A percentile compares a stretch with the other conserved stretches of the same genome.
These are phyloP conservation scores for Branchinecta lindahli DNA, from an alignment of 1,140 invertebrate genomes.

Conservation along the genomic window DNA sequence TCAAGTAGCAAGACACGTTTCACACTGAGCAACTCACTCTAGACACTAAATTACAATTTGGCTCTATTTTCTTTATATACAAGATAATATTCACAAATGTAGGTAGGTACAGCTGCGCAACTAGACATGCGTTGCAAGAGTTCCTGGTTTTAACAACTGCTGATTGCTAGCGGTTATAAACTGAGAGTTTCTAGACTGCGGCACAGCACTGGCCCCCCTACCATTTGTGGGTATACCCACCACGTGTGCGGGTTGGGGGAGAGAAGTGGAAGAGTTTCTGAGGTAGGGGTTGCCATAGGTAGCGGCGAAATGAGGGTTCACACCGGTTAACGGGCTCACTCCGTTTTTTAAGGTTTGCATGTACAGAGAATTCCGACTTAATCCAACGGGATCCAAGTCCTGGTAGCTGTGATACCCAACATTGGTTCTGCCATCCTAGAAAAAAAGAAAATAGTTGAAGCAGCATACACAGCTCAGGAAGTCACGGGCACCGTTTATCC, in stretches of 20 bases:
- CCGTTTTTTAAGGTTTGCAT: conserved; percentile 33
- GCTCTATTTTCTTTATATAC: too few species aligned
- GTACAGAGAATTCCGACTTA: conserved; percentile 38
- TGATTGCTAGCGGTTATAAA: conserved; percentile 34
- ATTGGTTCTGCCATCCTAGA: conserved; percentile 58
- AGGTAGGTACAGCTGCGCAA: too few species aligned
- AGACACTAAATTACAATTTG: too few species aligned
- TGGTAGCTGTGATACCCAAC: conserved; percentile 24
- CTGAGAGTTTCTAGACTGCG: conserved; percentile 26
- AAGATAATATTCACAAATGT: too few species aligned
- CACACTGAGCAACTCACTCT: too few species aligned
- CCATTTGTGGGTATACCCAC: conserved; percentile 20
- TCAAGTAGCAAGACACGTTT: too few species aligned
- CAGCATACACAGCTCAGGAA: background rate
- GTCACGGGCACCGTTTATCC: too few species aligned
- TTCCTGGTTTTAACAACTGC: conserved; percentile 36
- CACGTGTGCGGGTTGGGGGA: conserved; percentile 35
- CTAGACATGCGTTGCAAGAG: conserved; percentile 42
- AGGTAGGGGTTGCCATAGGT: conserved; percentile 77
- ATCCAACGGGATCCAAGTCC: conserved; percentile 27
- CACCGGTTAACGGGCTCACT: conserved; percentile 41
- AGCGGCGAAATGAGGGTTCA: conserved; percentile 69
- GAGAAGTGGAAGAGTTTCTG: conserved; percentile 37
- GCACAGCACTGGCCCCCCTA: background rate
- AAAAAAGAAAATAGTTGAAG: conserved; percentile 15